Base-by-base conservation (phyloP, 2,888 invertebrate species). In the Drosophila macrospina region DNA sequence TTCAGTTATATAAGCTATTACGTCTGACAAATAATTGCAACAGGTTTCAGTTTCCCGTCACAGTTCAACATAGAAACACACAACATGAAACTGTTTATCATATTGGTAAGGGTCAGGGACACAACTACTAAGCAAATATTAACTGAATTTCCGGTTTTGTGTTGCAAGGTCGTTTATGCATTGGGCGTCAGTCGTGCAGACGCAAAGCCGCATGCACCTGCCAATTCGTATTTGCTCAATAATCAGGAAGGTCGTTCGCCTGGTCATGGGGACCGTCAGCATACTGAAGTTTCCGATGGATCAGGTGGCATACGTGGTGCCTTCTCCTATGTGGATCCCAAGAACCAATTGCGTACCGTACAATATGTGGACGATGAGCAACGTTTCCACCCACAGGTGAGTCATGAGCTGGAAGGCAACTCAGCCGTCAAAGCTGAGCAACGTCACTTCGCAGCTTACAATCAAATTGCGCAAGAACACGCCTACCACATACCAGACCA, bases 201-300 rank as follows among this genome's bases (percentile, higher is more conserved):
- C 80, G 92, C 93, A 0, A 92, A 92, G 11, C 78, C 82, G 0
- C 81, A 69, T 63, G 94, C 94, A 1, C 95, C 95, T 4, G 95
- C 96, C 39, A 93, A 91, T 82, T 96, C 96, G 0, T 96, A 96
- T 91, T 94, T 94, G 61, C 96, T 96, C 91, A 94, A 95, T 34
- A 96, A 96, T 91, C 94, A 95, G 2, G 96, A 96, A 1, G 96
- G 96, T 36, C 93, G 96, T 69, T 95, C 93, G 88, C 96, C 96
- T 0, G 96, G 96, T 42, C 95, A 96, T 85, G 93, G 95, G 1
- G 96, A 96, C 91, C 92, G 96, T 8, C 94, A 95, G 52, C 96
- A 96, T 84, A 94, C 95, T 0, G 96, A 96, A 89, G 94, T 95
- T 5, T 95, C 96, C 62, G 96, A 96, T 87, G 96, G 96, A 34